Conservation (phyloP, 2,888 invertebrate species). For the Nycteola revayana region DNA sequence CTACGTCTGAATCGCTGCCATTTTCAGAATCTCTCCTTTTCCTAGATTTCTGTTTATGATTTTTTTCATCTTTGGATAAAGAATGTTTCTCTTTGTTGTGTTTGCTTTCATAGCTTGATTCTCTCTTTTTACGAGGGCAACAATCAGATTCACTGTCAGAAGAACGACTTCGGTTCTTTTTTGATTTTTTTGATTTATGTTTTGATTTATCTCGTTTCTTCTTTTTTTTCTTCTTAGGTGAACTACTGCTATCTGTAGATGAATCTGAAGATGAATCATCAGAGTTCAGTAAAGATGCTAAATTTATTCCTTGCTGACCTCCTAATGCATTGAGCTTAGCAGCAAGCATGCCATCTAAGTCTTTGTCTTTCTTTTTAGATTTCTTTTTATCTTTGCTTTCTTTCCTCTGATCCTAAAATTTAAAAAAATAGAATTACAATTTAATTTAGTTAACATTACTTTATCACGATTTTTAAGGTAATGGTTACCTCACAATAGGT, state of each 20-base stretch:
- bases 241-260: constrained; percentile 37
- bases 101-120: constrained; percentile 13
- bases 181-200: constrained; percentile 52
- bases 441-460: too few species aligned
- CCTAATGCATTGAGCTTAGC: constrained; percentile 86
- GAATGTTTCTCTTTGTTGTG: constrained; percentile 10
- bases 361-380: constrained; percentile 64
- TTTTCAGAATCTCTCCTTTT: constrained; percentile 36
- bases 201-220: constrained; percentile 51
- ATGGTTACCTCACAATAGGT: too few species aligned
- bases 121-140: constrained; percentile 19
- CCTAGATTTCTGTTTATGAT: constrained; percentile 20
- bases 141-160: constrained; percentile 24
- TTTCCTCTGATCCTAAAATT: constrained; percentile 64
- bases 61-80: constrained; percentile 8
- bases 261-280: constrained; percentile 56
- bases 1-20: constrained; percentile 20
- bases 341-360: constrained; percentile 86
- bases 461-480: too few species aligned
- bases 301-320: constrained; percentile 57
- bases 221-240: constrained; percentile 45
- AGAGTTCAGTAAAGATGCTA: constrained; percentile 61
- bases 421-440: neutral
- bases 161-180: constrained; percentile 29
- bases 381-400: constrained; percentile 76